Evolutionary conservation across 2,888 invertebrate species (phyloP).

Genomic region (Heliconius ethilla): DNA sequence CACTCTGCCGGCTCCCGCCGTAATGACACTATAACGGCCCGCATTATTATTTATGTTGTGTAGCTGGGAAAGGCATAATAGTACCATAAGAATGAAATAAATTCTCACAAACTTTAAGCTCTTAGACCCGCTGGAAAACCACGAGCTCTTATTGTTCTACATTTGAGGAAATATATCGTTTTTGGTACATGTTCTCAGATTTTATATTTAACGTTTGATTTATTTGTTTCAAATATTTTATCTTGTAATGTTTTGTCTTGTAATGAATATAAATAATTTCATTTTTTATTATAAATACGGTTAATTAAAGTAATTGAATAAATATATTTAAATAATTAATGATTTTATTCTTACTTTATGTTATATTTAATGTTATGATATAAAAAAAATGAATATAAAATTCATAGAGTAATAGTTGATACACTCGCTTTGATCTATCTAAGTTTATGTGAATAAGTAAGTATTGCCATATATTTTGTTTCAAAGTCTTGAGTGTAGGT

Average conservation of each 20-base stretch:
- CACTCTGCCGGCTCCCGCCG: constrained; percentile 70
- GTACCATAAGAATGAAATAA: constrained; percentile 80
- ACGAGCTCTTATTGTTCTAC: constrained; percentile 74
- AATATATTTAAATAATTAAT: not conserved
- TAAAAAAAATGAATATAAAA: not conserved
- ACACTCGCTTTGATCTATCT: not conserved
- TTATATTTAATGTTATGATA: not conserved
- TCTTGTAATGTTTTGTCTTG: not conserved
- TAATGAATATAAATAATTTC: not conserved
- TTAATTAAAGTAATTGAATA: not conserved
- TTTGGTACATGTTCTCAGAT: constrained; percentile 36
- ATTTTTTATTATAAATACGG: not conserved
- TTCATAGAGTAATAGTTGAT: not conserved
- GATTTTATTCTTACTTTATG: not conserved
- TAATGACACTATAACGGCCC: constrained; percentile 79
- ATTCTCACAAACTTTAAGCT: constrained; percentile 76
- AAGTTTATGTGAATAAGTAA: not conserved
- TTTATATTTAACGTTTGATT: constrained; percentile 1
- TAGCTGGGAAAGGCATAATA: constrained; percentile 80
- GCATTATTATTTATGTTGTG: constrained; percentile 82
- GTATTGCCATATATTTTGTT: constrained; percentile 13
- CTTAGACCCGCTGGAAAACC: constrained; percentile 72
- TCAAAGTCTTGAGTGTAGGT: constrained; percentile 8
- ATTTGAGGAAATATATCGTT: constrained; percentile 56
- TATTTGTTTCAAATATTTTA: not conserved